Conservation (phyloP, 1,140 invertebrate species). For the Pentalonia nigronervosa region DNA sequence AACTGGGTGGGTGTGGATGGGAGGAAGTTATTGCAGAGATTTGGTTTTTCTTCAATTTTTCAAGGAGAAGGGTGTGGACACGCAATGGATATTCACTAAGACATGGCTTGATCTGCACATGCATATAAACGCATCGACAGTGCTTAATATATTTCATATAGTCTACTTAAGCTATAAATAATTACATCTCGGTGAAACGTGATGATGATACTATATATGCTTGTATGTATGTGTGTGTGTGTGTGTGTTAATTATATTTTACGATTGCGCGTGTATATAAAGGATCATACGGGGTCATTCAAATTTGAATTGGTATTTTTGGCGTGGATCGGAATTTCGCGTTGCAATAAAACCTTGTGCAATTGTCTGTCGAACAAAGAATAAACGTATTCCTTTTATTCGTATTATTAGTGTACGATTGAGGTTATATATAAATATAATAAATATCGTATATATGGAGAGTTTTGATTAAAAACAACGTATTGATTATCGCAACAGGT, state of each 20-base stretch:
- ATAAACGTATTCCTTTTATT: background rate
- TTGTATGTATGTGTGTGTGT: background rate
- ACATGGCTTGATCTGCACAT: background rate
- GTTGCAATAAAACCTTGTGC: background rate
- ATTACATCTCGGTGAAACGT: background rate
- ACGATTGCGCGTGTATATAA: background rate
- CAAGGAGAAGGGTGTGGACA: background rate
- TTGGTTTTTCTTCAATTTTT: background rate
- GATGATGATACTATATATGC: background rate
- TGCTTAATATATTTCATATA: background rate
- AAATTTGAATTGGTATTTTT: background rate
- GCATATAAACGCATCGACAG: no score
- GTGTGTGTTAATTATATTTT: background rate
- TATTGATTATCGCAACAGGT: background rate
- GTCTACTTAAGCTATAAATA: background rate
- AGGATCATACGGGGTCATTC: background rate
- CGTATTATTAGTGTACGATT: background rate
- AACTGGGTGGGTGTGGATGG: no score
- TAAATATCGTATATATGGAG: background rate
- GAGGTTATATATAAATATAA: background rate
- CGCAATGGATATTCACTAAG: background rate
- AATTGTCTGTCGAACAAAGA: slow-evolving; percentile 22
- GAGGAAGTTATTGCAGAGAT: background rate
- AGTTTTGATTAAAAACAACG: background rate
- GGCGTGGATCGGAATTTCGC: background rate